phyloP scores from a whole-genome alignment of 2,113 vertebrate genomes.

The Zapus hudsonius region DNA sequence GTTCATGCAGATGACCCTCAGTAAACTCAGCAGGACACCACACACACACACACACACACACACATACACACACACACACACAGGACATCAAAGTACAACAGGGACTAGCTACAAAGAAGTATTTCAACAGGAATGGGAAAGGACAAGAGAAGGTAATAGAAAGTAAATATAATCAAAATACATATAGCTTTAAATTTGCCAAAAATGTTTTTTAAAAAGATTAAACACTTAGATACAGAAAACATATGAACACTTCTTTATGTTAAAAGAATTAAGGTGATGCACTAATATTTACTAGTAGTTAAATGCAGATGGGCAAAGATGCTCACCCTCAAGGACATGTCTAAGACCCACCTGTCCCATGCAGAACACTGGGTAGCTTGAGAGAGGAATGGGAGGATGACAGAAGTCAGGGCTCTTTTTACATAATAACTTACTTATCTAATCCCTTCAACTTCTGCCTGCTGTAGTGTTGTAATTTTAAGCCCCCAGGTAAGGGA shows the following conservation, averaged over 20 bases:
- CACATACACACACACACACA: too few species aligned
- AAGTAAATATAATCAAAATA: too few species aligned
- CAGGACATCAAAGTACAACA: too few species aligned
- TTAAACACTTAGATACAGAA: background rate
- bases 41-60: too few species aligned
- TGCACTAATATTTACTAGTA: background rate
- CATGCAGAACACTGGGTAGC: background rate
- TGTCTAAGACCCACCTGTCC: background rate
- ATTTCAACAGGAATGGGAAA: too few species aligned
- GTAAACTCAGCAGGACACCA: too few species aligned
- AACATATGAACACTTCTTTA: background rate
- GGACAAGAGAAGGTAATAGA: too few species aligned
- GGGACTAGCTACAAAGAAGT: too few species aligned
- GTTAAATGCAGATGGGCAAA: background rate
- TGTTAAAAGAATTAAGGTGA: background rate
- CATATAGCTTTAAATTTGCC: too few species aligned
- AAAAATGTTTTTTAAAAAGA: background rate
- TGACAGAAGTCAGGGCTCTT: background rate
- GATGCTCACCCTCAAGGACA: background rate
- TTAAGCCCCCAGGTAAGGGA: background rate
- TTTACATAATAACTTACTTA: background rate
- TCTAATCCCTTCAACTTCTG: background rate
- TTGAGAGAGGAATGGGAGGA: background rate
- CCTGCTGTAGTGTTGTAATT: background rate
- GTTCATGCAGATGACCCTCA: too few species aligned